Percentiles rank a stretch among this genome's conserved stretches.
These are phyloP conservation scores for Brachyistius frenatus DNA, from an alignment of 2,113 vertebrate genomes.

Conservation along the genomic window DNA sequence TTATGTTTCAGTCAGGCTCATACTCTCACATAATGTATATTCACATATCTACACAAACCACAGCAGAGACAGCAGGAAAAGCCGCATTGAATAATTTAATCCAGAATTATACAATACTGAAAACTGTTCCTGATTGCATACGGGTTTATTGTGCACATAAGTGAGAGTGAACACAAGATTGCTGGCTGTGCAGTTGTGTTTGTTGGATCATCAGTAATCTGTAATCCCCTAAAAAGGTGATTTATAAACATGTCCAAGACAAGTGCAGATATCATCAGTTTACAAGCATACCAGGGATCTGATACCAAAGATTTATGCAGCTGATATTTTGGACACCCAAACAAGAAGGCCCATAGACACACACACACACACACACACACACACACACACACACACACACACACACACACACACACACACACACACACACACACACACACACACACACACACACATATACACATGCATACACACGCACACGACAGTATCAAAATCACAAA, in stretches of 20 bases:
- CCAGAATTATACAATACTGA: background rate
- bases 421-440: too few species aligned
- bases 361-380: background rate
- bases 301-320: constrained; percentile 17
- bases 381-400: too few species aligned
- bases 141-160: background rate
- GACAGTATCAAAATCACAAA: background rate
- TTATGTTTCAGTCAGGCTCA: too few species aligned
- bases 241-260: background rate
- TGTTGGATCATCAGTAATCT: background rate
- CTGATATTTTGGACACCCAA: background rate
- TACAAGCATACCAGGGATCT: background rate
- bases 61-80: background rate
- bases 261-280: constrained; percentile 4
- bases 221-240: background rate
- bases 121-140: background rate
- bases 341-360: background rate
- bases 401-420: too few species aligned
- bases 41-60: background rate
- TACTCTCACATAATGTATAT: background rate
- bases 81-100: background rate
- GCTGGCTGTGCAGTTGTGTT: background rate
- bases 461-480: too few species aligned
- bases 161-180: background rate
- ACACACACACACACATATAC: too few species aligned